A percentile compares a stretch with the other conserved stretches of the same genome.
Conservation (phyloP, 1,140 invertebrate species). For the Portunus trituberculatus region DNA sequence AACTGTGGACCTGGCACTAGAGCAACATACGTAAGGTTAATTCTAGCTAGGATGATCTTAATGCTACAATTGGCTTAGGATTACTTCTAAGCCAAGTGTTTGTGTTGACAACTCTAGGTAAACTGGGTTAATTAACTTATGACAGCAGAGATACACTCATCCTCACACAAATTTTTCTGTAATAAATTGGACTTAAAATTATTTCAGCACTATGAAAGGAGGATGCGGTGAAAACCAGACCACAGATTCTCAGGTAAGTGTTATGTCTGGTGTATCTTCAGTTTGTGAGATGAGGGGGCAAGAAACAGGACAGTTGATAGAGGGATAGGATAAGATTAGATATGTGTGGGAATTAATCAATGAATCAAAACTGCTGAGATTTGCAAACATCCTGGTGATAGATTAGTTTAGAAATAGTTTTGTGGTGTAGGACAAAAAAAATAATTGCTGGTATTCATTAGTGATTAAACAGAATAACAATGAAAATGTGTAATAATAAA, state of each 20-base stretch:
- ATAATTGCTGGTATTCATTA: background rate
- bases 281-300: too few species aligned
- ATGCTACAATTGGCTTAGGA: too few species aligned
- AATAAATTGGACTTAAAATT: background rate
- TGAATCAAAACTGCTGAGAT: background rate
- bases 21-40: too few species aligned
- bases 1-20: too few species aligned
- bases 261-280: too few species aligned
- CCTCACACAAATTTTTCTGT: too few species aligned
- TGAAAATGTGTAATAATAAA: background rate
- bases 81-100: too few species aligned
- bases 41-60: too few species aligned
- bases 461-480: background rate
- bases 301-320: background rate
- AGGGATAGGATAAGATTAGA: background rate
- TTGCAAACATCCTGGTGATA: background rate
- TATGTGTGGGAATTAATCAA: too few species aligned
- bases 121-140: too few species aligned
- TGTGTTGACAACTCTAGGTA: too few species aligned
- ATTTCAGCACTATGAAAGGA: conserved; percentile 58
- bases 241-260: conserved; percentile 72
- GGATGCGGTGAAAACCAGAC: conserved; percentile 41
- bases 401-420: background rate
- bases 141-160: too few species aligned
- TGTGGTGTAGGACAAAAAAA: background rate